A percentile compares a stretch with the other conserved stretches of the same genome.
Evolutionary conservation across 2,797 vertebrate species (phyloP).

Genomic region (Geotrypetes seraphini): DNA sequence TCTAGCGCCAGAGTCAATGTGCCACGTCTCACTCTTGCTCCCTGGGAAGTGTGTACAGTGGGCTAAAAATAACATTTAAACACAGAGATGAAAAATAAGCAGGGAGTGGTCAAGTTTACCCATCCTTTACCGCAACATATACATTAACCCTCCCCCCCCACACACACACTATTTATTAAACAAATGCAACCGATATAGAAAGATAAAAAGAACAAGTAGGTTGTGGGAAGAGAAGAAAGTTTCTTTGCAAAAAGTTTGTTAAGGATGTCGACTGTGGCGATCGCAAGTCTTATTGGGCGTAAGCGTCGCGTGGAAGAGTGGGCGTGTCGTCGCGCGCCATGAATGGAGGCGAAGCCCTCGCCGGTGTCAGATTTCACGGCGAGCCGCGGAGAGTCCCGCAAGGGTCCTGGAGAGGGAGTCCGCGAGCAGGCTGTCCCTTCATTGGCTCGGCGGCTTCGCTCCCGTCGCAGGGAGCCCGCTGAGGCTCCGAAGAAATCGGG

Average conservation of each 20-base stretch:
- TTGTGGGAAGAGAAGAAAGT: no score
- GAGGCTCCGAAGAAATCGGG: not conserved
- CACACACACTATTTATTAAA: no score
- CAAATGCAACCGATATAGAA: no score
- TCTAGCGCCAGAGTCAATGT: not conserved
- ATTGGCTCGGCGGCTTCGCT: not conserved
- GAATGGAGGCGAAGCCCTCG: no score
- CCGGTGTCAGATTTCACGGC: not conserved
- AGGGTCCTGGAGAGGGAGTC: conserved; percentile 2
- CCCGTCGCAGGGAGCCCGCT: not conserved
- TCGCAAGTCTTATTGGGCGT: no score
- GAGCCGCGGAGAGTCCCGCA: not conserved
- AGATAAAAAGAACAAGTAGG: no score
- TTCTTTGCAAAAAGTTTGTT: no score
- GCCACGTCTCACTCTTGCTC: conserved; percentile 32
- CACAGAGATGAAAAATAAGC: not conserved
- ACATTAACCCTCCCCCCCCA: no score
- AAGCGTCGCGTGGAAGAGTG: no score
- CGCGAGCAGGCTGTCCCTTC: not conserved
- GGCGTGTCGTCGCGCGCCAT: no score
- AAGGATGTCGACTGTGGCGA: no score
- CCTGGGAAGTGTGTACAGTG: not conserved
- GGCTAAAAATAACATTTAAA: not conserved
- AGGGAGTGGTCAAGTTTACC: not conserved
- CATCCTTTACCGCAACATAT: no score